phyloP scores from a whole-genome alignment of 1,140 invertebrate genomes.

The Argopecten irradians region DNA sequence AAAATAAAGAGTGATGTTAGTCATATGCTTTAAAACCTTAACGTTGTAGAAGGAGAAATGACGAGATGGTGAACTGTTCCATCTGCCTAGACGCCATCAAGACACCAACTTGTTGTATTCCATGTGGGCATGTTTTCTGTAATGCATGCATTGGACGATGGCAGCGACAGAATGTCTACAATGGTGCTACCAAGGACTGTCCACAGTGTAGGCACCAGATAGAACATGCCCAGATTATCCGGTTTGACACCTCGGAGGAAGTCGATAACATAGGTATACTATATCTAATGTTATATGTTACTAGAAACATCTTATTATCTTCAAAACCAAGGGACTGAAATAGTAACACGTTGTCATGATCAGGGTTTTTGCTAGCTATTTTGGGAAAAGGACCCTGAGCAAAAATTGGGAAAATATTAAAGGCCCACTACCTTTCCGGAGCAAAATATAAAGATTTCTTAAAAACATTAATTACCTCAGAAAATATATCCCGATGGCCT shows the following conservation, averaged over 20 bases:
- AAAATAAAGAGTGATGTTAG: background rate
- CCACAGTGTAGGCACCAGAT: conserved; percentile 45
- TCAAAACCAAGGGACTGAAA: conserved; percentile 34
- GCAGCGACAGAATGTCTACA: conserved; percentile 25
- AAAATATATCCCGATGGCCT: no score
- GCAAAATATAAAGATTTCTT: no score
- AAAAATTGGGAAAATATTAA: no score
- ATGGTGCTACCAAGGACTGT: conserved; percentile 33
- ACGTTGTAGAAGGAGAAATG: conserved; percentile 3
- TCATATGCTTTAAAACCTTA: background rate
- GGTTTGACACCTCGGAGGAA: conserved; percentile 35
- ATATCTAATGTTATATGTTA: background rate
- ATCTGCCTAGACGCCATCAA: conserved; percentile 43
- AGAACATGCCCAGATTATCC: conserved; percentile 37
- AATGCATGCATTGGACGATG: conserved; percentile 43
- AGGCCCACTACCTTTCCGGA: no score
- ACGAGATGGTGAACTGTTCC: conserved; percentile 38
- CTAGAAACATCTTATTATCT: conserved; percentile 28
- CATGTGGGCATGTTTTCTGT: conserved; percentile 51
- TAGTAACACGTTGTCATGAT: conserved; percentile 24
- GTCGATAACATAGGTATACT: conserved; percentile 29
- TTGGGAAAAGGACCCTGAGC: no score
- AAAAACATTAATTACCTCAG: no score
- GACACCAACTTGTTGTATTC: conserved; percentile 41
- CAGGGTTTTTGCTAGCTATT: no score